A percentile compares a stretch with the other conserved stretches of the same genome.
phyloP scores from a whole-genome alignment of 1,140 invertebrate genomes.

The Aethina tumida region DNA sequence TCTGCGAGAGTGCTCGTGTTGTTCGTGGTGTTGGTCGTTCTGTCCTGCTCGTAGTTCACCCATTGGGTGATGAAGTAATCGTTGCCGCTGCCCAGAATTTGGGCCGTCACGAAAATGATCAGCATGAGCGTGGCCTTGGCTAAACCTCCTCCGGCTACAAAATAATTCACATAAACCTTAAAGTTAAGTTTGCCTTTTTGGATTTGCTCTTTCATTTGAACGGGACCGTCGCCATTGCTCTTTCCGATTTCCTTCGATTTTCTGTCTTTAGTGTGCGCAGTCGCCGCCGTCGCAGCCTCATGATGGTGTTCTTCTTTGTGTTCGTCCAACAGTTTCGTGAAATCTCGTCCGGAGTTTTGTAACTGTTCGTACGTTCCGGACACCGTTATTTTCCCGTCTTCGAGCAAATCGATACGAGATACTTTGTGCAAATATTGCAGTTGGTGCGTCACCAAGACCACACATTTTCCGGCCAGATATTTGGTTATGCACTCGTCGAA shows the following conservation, averaged over 20 bases:
- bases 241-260: slow-evolving; percentile 1
- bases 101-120: slow-evolving; percentile 47
- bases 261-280: slow-evolving; percentile 1
- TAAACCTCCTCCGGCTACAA: slow-evolving; percentile 43
- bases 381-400: slow-evolving; percentile 47
- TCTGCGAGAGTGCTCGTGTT: slow-evolving; percentile 16
- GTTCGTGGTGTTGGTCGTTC: slow-evolving; percentile 13
- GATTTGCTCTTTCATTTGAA: slow-evolving; percentile 15
- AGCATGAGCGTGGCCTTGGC: slow-evolving; percentile 39
- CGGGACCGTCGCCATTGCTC: slow-evolving; percentile 1
- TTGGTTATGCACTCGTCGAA: slow-evolving; percentile 54
- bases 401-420: slow-evolving; percentile 53
- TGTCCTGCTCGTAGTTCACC: slow-evolving; percentile 30
- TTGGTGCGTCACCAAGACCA: slow-evolving; percentile 80
- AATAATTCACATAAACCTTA: slow-evolving; percentile 48
- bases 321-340: slow-evolving; percentile 44
- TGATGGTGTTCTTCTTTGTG: slow-evolving; percentile 38
- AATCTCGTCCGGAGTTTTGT: slow-evolving; percentile 33
- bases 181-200: slow-evolving; percentile 45
- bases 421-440: slow-evolving; percentile 74
- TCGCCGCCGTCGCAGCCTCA: slow-evolving; percentile 24
- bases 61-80: slow-evolving; percentile 57
- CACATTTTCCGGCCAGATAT: slow-evolving; percentile 54
- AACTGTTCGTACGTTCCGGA: slow-evolving; percentile 39
- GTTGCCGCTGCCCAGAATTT: slow-evolving; percentile 50